Evolutionary conservation across 2,888 invertebrate species (phyloP), one percentile per base, ranked within the genome.

Genomic region (Ectropis crepuscularia): DNA sequence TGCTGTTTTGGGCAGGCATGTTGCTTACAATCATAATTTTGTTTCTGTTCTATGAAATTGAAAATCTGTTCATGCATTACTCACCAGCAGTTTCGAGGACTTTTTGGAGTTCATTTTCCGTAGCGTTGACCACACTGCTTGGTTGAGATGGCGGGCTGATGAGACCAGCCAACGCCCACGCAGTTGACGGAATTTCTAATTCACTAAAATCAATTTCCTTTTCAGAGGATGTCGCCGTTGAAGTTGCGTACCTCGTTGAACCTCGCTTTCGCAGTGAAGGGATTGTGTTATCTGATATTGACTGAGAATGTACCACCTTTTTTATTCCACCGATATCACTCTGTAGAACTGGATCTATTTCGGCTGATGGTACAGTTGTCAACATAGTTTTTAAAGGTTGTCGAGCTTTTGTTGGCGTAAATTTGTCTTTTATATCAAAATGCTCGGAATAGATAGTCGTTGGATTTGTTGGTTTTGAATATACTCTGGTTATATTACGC

Each of bases 161-260:
- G 48, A 93, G 74, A 57, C 93, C 89, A 1, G 92, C 93, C 42
- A 94, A 74, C 0, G 94, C 92, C 94, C 94, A 94, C 0, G 93
- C 93, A 5, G 93, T 89, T 6, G 93, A 82, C 0, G 94, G 93
- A 65, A 93, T 90, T 68, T 90, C 89, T 71, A 92, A 75, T 38
- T 90, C 89, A 57, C 80, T 82, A 2, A 80, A 64, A 37, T 81
- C 82, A 6, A 78, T 73, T 49, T 83, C 81, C 5, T 72, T 74
- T 59, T 86, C 88, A 6, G 80, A 71, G 6, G 86, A 85, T 8
- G 86, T 73, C 5, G 80, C 77, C 9, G 89, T 84, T 11, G 90
- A 81, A 6, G 87, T 78, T 0, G 80, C 78, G 70, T 81, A 93
- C 67, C 89, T 93, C 5, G 88, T 89, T 0, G 93, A 94, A 10